These are phyloP conservation scores for Manis javanica DNA, from an alignment of 2,797 vertebrate genomes.

Conservation along the genomic window DNA sequence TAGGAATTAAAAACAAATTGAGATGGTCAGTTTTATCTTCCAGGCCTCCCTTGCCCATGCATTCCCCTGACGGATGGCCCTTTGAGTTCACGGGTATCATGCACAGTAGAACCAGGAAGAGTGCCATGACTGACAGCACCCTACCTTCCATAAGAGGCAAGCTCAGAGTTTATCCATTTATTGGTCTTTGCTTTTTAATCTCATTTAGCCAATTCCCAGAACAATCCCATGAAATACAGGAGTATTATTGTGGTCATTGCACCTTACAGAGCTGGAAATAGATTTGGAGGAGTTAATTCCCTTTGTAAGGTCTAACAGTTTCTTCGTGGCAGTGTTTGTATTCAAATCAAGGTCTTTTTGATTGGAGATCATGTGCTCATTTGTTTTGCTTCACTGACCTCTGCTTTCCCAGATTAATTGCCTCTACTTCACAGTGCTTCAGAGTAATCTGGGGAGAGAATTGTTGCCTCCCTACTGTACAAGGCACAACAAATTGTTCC, in stretches of 20 bases:
- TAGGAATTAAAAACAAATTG: constrained; percentile 32
- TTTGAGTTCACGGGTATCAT: not conserved
- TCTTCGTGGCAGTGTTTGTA: not conserved
- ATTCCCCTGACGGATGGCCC: not conserved
- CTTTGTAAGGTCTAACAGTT: not conserved
- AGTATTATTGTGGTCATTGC: not conserved
- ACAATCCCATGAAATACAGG: not conserved
- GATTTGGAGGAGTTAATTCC: not conserved
- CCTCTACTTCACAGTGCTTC: not conserved
- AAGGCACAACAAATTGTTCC: not conserved
- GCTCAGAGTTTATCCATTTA: not conserved
- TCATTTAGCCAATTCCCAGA: constrained; percentile 2
- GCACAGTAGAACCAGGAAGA: not conserved
- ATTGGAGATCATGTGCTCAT: not conserved
- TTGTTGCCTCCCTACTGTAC: not conserved
- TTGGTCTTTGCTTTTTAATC: not conserved
- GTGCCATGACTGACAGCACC: not conserved
- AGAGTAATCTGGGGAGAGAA: not conserved
- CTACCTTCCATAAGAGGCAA: not conserved
- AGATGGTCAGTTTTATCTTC: not conserved
- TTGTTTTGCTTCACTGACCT: not conserved
- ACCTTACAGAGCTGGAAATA: constrained; percentile 22
- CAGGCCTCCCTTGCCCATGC: not conserved
- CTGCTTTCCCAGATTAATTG: not conserved
- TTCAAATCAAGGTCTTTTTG: not conserved